phyloP scores from a whole-genome alignment of 2,797 vertebrate genomes.

The Molossus molossus region DNA sequence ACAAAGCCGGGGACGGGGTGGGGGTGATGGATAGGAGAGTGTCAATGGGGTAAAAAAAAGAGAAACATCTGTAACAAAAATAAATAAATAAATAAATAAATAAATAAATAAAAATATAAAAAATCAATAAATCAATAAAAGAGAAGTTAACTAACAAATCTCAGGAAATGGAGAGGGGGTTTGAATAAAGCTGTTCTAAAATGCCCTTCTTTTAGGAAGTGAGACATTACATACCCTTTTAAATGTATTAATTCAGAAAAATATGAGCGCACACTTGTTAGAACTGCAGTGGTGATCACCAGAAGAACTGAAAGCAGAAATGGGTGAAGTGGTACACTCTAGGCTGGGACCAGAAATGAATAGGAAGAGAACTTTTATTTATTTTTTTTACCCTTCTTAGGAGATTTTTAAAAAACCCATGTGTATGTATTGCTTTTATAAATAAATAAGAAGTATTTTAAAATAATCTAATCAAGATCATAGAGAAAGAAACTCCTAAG shows the following conservation, averaged over 20 bases:
- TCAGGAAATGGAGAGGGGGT: neutral
- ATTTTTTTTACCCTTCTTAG: neutral
- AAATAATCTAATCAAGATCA: slow-evolving; percentile 38
- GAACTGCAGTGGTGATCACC: neutral
- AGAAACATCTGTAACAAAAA: too few relatives aligned
- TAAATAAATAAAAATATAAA: too few relatives aligned
- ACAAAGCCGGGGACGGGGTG: too few relatives aligned
- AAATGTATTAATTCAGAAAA: neutral
- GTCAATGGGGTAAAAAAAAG: too few relatives aligned
- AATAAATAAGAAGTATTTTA: slow-evolving; percentile 17
- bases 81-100: too few relatives aligned
- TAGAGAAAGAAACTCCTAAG: neutral
- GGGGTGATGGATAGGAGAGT: too few relatives aligned
- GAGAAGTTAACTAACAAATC: neutral
- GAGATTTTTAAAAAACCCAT: neutral
- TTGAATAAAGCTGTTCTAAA: neutral
- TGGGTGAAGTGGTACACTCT: neutral
- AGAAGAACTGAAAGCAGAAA: neutral
- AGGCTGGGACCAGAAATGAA: neutral
- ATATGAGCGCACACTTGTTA: neutral
- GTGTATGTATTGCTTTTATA: slow-evolving; percentile 11
- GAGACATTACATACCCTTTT: neutral
- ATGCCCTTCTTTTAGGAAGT: slow-evolving; percentile 14
- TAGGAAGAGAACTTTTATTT: neutral
- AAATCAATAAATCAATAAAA: too few relatives aligned